Base-by-base conservation (phyloP, 2,888 invertebrate genomes). In the Conops quadrifasciatus region DNA sequence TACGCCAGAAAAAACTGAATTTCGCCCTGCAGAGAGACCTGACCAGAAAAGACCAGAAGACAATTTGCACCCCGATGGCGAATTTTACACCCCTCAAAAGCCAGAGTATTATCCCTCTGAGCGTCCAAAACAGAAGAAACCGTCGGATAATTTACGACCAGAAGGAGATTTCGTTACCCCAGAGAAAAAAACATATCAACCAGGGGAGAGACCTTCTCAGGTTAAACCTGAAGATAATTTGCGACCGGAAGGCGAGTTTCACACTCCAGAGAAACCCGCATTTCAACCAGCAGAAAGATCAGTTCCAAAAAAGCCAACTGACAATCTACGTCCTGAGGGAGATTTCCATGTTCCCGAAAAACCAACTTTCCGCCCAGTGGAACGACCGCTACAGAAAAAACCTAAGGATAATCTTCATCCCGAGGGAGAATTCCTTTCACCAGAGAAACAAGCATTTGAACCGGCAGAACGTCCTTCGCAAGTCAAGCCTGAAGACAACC, bases 281-380 rank as follows among this genome's bases (percentile, higher is more conserved):
- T 88, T 84, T 81, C 78, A 78, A 1, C 88, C 88, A 1, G 88
- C 87, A 19, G 89, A 89, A 75, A 79, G 87, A 63, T 85, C 87
- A 0, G 78, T 82, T 19, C 83, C 84, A 49, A 85, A 80, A 0
- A 86, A 81, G 69, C 88, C 87, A 0, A 77, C 80, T n/a, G 88
- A 88, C 73, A 90, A 90, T 77, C 77, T 90, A 0, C 83, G 82
- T 74, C 88, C 89, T 0, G 90, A 90, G 79, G 90, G 91, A 1
- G 88, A 90, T 2, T 88, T 88, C 30, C 76, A 83, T 7, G 66
- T 73, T 86, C 89, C 88, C 0, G 84, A 85, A 66, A 87, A 86
- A 71, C 84, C 87, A 0, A 77, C 84, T 58, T 88, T 85, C 79
- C 82, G 80, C 9, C 89, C 89, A 0, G 89, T 86, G 43, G 89